phyloP scores from a whole-genome alignment of 2,113 vertebrate species.

The Xyrauchen texanus region DNA sequence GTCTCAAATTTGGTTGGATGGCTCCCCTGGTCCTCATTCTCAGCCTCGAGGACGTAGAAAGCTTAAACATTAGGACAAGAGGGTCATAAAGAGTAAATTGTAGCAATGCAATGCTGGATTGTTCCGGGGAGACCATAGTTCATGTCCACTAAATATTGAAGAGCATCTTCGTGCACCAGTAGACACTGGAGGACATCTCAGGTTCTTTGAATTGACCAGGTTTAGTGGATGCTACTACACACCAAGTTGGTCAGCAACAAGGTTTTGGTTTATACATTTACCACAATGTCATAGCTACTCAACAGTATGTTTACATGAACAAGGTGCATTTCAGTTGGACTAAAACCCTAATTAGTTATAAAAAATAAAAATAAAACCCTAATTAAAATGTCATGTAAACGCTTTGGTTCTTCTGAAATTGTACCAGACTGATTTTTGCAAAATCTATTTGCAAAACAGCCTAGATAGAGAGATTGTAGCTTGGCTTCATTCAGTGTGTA shows the following conservation, averaged over 20 bases:
- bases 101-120: slow-evolving; percentile 67
- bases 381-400: too few species aligned
- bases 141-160: slow-evolving; percentile 80
- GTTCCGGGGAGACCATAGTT: slow-evolving; percentile 71
- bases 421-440: too few species aligned
- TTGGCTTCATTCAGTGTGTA: too few species aligned
- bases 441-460: too few species aligned
- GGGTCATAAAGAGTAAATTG: slow-evolving; percentile 63
- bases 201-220: background rate
- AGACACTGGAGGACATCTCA: slow-evolving; percentile 58
- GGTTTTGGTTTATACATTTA: too few species aligned
- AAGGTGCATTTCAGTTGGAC: too few species aligned
- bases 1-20: slow-evolving; percentile 56
- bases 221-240: background rate
- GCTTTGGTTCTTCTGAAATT: too few species aligned
- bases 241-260: background rate
- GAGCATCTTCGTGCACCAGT: slow-evolving; percentile 60
- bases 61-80: slow-evolving; percentile 29
- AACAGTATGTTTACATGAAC: too few species aligned
- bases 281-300: too few species aligned
- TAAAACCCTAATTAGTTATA: too few species aligned
- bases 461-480: too few species aligned
- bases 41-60: slow-evolving; percentile 13
- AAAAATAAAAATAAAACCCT: too few species aligned
- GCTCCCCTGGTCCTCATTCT: slow-evolving; percentile 65